phyloP scores from a whole-genome alignment of 2,797 vertebrate genomes.

The Bradypus variegatus region DNA sequence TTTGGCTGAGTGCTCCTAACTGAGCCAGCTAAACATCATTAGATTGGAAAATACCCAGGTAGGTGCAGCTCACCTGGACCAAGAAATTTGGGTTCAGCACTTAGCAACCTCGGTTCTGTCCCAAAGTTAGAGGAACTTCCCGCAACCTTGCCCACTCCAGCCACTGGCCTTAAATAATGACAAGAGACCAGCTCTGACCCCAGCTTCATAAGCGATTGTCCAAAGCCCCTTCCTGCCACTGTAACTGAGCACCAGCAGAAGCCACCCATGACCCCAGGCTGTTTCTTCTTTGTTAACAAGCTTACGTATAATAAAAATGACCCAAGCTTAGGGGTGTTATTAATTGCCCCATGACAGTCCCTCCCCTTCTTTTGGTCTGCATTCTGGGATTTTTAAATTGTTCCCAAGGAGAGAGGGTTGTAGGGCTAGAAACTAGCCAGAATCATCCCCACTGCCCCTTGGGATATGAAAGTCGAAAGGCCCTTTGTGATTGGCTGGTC shows the following conservation, averaged over 20 bases:
- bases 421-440: not conserved
- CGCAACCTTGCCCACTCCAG: not conserved
- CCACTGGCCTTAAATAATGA: not conserved
- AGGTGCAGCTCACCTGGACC: not conserved
- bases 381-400: not conserved
- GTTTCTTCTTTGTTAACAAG: constrained; percentile 30
- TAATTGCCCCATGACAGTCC: not conserved
- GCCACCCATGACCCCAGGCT: not conserved
- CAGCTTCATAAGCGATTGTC: not conserved
- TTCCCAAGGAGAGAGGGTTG: constrained; percentile 32
- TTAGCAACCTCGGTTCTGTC: not conserved
- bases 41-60: not conserved
- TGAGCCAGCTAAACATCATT: not conserved
- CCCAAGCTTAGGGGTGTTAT: not conserved
- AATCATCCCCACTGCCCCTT: not conserved
- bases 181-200: not conserved
- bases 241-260: not conserved
- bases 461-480: not conserved
- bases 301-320: constrained; percentile 27
- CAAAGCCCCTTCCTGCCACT: not conserved
- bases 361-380: not conserved
- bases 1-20: not conserved
- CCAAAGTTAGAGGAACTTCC: not conserved
- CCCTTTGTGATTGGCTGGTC: not conserved
- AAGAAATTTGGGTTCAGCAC: not conserved